phyloP scores from a whole-genome alignment of 2,113 vertebrate species.

The Speoplatyrhinus poulsoni region DNA sequence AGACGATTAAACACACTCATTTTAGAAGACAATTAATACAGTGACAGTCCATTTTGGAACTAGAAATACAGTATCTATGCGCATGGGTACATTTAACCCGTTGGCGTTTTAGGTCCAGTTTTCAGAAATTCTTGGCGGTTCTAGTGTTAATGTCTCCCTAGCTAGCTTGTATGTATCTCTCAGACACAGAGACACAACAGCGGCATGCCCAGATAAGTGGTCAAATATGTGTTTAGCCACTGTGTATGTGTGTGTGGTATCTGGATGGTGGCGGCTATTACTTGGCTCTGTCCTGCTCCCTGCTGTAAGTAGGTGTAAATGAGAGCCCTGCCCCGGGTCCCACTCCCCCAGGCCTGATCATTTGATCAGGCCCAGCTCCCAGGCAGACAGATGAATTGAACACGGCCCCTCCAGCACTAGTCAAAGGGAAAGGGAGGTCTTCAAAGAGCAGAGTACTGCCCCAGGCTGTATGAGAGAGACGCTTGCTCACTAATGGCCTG shows the following conservation, averaged over 20 bases:
- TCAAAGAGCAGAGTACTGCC: constrained; percentile 58
- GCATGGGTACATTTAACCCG: no score
- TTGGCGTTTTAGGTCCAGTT: no score
- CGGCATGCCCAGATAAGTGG: constrained; percentile 7
- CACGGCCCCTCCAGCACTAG: constrained; percentile 27
- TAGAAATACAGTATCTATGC: no score
- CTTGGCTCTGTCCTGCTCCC: constrained; percentile 24
- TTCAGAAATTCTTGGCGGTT: neutral
- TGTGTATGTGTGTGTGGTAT: constrained; percentile 7
- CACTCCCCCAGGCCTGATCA: constrained; percentile 40
- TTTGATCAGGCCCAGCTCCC: constrained; percentile 60
- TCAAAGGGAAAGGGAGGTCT: constrained; percentile 49
- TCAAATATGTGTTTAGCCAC: constrained; percentile 32
- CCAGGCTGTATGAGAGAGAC: constrained; percentile 57
- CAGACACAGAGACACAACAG: constrained; percentile 3
- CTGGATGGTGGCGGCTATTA: constrained; percentile 25
- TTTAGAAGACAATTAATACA: no score
- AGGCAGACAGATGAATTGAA: constrained; percentile 57
- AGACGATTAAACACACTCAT: no score
- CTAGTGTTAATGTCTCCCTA: constrained; percentile 6
- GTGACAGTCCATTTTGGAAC: no score
- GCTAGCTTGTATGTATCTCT: neutral
- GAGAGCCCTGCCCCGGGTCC: constrained; percentile 50
- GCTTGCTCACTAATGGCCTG: constrained; percentile 66
- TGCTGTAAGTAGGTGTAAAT: constrained; percentile 40